These are phyloP conservation scores for Coilia nasus DNA, from an alignment of 2,797 vertebrate genomes.

Conservation along the genomic window DNA sequence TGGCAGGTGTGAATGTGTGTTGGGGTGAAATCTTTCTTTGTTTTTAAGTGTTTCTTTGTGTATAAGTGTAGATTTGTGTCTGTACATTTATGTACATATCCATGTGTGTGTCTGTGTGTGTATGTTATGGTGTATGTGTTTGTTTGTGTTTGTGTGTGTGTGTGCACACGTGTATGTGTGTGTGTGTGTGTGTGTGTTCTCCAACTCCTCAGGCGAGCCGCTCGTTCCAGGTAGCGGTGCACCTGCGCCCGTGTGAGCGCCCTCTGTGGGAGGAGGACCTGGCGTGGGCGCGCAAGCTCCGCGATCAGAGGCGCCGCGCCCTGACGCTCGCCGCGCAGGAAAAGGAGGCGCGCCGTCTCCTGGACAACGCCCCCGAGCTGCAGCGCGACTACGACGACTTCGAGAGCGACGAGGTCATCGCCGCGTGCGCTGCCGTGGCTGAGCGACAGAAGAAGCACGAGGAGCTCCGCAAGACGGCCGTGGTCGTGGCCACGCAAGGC, in stretches of 20 bases:
- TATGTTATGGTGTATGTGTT: neutral
- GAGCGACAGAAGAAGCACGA: conserved; percentile 80
- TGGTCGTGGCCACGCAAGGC: conserved; percentile 78
- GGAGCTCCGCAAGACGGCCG: conserved; percentile 71
- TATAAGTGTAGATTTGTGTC: neutral
- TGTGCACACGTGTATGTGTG: neutral
- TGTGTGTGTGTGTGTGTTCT: neutral
- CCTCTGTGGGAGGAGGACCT: conserved; percentile 92
- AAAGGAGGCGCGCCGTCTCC: conserved; percentile 64
- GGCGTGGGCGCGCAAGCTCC: conserved; percentile 84
- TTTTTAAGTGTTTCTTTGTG: too few species aligned
- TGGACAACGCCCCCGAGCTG: conserved; percentile 75
- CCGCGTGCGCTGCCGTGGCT: conserved; percentile 89
- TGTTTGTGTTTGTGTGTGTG: neutral
- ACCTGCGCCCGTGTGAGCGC: conserved; percentile 84
- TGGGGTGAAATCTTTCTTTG: neutral
- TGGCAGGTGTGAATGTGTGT: too few species aligned
- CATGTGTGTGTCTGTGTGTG: neutral
- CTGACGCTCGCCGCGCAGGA: conserved; percentile 60
- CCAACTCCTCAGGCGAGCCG: conserved; percentile 67
- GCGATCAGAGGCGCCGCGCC: conserved; percentile 75
- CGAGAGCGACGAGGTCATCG: conserved; percentile 93
- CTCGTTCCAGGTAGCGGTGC: conserved; percentile 79
- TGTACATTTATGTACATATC: neutral
- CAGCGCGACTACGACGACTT: conserved; percentile 93